Conservation (phyloP, 2,113 vertebrate genomes). For the Ciconia maguari region DNA sequence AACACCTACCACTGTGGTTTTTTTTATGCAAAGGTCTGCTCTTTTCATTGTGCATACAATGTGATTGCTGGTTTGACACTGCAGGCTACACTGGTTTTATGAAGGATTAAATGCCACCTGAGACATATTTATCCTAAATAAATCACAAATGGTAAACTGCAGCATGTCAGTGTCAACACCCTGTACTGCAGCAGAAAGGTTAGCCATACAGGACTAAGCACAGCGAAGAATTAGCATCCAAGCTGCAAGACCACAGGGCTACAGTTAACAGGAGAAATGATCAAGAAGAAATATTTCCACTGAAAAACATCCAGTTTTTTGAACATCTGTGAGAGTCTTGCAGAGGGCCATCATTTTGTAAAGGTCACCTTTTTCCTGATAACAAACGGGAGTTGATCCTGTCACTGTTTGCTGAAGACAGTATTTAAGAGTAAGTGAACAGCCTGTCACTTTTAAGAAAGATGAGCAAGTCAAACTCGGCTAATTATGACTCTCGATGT, state of each 20-base stretch:
- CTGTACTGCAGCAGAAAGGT: slow-evolving; percentile 76
- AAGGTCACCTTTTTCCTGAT: slow-evolving; percentile 78
- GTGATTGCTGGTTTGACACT: slow-evolving; percentile 81
- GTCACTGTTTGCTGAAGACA: slow-evolving; percentile 73
- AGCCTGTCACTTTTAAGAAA: slow-evolving; percentile 70
- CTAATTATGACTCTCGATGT: slow-evolving; percentile 66
- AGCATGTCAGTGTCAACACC: slow-evolving; percentile 78
- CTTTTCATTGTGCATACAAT: slow-evolving; percentile 75
- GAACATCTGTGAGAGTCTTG: slow-evolving; percentile 70
- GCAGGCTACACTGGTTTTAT: slow-evolving; percentile 81
- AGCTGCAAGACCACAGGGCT: slow-evolving; percentile 62
- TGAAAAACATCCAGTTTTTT: slow-evolving; percentile 61
- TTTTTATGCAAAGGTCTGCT: slow-evolving; percentile 75
- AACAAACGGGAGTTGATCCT: slow-evolving; percentile 73
- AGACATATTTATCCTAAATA: slow-evolving; percentile 83
- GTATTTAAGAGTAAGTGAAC: slow-evolving; percentile 51
- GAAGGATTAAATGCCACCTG: slow-evolving; percentile 84
- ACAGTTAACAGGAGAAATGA: slow-evolving; percentile 59
- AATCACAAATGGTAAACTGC: slow-evolving; percentile 80
- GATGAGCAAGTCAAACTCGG: slow-evolving; percentile 65
- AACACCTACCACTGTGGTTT: slow-evolving; percentile 46
- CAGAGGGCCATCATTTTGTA: slow-evolving; percentile 77
- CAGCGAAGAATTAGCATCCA: slow-evolving; percentile 70
- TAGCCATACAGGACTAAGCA: slow-evolving; percentile 71
- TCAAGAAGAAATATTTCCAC: slow-evolving; percentile 71